phyloP scores from a whole-genome alignment of 2,797 vertebrate genomes.

The Chelonia mydas region DNA sequence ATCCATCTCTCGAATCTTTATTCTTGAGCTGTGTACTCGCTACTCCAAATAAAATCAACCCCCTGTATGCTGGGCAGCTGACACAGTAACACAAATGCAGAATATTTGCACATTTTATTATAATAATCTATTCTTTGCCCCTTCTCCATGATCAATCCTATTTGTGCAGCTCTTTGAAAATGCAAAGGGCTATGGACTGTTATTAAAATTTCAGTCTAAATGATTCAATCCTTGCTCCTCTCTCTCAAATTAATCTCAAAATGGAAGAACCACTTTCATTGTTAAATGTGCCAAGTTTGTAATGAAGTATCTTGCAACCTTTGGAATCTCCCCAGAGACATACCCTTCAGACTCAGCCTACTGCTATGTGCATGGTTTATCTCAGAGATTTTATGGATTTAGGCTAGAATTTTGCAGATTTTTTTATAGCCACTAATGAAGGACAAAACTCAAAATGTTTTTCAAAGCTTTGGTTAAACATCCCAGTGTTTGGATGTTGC shows the following conservation, averaged over 20 bases:
- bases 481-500: too few species aligned
- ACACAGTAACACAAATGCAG: not conserved
- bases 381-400: not conserved
- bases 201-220: constrained; percentile 16
- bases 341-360: constrained; percentile 11
- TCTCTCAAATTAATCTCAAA: constrained; percentile 16
- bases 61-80: not conserved
- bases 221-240: not conserved
- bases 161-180: constrained; percentile 23
- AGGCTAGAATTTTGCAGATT: not conserved
- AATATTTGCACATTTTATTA: not conserved
- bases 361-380: not conserved
- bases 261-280: not conserved
- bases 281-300: constrained; percentile 22
- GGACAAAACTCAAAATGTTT: not conserved
- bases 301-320: constrained; percentile 27
- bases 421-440: not conserved
- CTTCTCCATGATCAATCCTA: not conserved
- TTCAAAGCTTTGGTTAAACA: not conserved
- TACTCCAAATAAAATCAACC: not conserved
- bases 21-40: not conserved
- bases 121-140: constrained; percentile 8
- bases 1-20: not conserved
- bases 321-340: not conserved
- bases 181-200: not conserved